These are phyloP conservation scores for Tychaedon coryphoeus DNA, from an alignment of 2,113 vertebrate species.

Conservation along the genomic window DNA sequence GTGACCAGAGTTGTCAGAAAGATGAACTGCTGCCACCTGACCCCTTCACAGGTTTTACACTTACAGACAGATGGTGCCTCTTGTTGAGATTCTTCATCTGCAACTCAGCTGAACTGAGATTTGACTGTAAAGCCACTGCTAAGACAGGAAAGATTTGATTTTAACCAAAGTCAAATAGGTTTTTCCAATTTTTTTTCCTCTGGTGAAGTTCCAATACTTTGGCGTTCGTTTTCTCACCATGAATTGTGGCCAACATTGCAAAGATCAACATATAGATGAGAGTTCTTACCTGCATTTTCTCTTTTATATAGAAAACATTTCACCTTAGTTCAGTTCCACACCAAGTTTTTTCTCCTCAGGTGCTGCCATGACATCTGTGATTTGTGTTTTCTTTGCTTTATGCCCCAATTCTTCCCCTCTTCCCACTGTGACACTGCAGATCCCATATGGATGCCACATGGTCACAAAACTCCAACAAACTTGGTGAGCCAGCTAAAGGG, in stretches of 20 bases:
- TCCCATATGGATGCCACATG: not conserved
- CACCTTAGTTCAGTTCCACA: not conserved
- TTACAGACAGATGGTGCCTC: not conserved
- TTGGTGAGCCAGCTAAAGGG: not conserved
- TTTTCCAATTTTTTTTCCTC: not conserved
- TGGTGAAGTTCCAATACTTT: not conserved
- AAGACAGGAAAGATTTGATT: not conserved
- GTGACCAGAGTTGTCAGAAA: not conserved
- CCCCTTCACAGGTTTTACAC: not conserved
- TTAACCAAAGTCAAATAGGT: not conserved
- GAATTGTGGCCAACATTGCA: not conserved
- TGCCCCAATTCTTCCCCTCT: not conserved
- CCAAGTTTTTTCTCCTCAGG: not conserved
- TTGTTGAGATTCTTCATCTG: not conserved
- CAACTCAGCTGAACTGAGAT: not conserved
- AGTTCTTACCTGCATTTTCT: not conserved
- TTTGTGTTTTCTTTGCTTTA: not conserved
- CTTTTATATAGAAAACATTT: not conserved
- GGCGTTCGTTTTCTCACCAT: not conserved
- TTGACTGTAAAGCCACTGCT: not conserved
- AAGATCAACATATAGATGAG: not conserved
- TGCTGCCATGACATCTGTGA: not conserved
- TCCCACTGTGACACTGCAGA: not conserved
- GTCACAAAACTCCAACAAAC: not conserved
- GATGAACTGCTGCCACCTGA: not conserved